Evolutionary conservation across 2,888 invertebrate genomes (phyloP).

Genomic region (Drosophila subquinaria): DNA sequence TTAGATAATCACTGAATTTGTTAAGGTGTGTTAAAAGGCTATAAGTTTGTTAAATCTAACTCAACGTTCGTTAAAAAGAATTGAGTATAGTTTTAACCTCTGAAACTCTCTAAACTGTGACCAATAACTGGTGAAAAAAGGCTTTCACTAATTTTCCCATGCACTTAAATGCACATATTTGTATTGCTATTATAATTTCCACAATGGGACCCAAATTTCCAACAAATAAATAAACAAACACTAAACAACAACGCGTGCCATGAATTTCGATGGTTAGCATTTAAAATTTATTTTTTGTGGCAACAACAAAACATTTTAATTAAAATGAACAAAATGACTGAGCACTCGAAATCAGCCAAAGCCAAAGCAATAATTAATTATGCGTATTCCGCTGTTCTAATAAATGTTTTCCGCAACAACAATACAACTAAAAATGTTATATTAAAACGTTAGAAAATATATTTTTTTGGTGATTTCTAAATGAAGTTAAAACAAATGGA

Average conservation of each 20-base stretch:
- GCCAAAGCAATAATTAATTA: constrained; percentile 48
- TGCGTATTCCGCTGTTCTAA: constrained; percentile 14
- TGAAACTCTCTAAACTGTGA: too few species aligned
- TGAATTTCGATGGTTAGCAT: constrained; percentile 16
- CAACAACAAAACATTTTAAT: constrained; percentile 52
- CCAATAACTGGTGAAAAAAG: too few species aligned
- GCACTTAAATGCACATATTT: constrained; percentile 21
- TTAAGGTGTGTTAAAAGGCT: too few species aligned
- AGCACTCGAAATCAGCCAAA: constrained; percentile 1
- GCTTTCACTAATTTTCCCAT: background rate
- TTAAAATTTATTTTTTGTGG: constrained; percentile 28
- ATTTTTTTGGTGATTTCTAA: constrained; percentile 23
- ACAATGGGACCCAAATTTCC: constrained; percentile 12
- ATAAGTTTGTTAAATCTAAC: too few species aligned
- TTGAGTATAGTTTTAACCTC: too few species aligned
- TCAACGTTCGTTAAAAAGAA: too few species aligned
- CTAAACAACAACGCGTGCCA: constrained; percentile 9
- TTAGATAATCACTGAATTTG: too few species aligned
- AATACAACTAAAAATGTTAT: background rate
- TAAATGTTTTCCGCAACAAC: constrained; percentile 33
- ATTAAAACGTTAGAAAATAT: constrained; percentile 8
- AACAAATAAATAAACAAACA: constrained; percentile 20
- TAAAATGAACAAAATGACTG: constrained; percentile 42
- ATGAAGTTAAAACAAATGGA: constrained; percentile 17
- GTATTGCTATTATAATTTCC: constrained; percentile 19